phyloP scores from a whole-genome alignment of 2,888 invertebrate species.

The Drosophila seclusa region DNA sequence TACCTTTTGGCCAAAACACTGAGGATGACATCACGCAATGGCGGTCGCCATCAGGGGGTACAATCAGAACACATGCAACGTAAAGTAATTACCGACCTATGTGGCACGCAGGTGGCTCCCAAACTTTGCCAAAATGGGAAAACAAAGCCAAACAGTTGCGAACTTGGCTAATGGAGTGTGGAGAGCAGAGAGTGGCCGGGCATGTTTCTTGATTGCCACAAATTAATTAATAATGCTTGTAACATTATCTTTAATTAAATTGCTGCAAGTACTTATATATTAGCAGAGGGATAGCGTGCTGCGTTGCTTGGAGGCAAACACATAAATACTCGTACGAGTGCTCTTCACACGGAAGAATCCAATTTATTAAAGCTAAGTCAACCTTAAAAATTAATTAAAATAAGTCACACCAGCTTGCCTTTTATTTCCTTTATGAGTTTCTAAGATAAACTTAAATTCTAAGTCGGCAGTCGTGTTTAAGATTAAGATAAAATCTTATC shows the following conservation, averaged over 20 bases:
- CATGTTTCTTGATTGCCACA: slow-evolving; percentile 43
- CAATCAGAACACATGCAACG: slow-evolving; percentile 52
- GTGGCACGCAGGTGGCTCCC: slow-evolving; percentile 38
- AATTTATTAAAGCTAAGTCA: slow-evolving; percentile 25
- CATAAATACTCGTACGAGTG: background rate
- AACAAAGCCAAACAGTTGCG: slow-evolving; percentile 21
- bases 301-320: background rate
- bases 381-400: slow-evolving; percentile 37
- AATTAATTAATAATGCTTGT: slow-evolving; percentile 68
- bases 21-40: slow-evolving; percentile 40
- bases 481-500: background rate
- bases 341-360: slow-evolving; percentile 6
- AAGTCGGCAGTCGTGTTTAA: background rate
- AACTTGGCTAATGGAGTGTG: slow-evolving; percentile 46
- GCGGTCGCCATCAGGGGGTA: slow-evolving; percentile 3
- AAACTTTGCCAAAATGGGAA: slow-evolving; percentile 24
- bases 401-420: slow-evolving; percentile 10
- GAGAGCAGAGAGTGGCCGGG: slow-evolving; percentile 2
- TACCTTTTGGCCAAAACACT: slow-evolving; percentile 2
- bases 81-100: slow-evolving; percentile 54
- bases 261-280: slow-evolving; percentile 25
- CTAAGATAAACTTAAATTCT: background rate
- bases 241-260: slow-evolving; percentile 67
- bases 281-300: background rate
- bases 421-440: slow-evolving; percentile 18